These are phyloP conservation scores for Uromys caudimaculatus DNA, from an alignment of 2,797 vertebrate genomes.

Conservation along the genomic window DNA sequence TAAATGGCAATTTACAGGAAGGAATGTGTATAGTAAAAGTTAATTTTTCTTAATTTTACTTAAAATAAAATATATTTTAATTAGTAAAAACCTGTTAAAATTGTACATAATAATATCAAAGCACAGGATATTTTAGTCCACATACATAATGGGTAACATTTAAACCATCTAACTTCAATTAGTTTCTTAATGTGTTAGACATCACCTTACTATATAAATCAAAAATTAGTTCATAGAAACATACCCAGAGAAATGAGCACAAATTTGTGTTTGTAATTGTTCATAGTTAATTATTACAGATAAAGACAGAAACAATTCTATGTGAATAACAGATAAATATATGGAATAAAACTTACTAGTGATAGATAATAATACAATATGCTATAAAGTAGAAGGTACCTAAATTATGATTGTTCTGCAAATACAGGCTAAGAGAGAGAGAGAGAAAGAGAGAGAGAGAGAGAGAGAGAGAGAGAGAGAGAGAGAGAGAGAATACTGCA, in stretches of 20 bases:
- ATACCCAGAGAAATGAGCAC: background rate
- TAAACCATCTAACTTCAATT: background rate
- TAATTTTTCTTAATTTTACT: background rate
- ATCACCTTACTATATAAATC: background rate
- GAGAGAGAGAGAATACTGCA: too few species aligned
- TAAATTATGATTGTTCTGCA: background rate
- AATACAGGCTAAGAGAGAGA: background rate
- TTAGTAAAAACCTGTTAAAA: background rate
- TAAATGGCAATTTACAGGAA: background rate
- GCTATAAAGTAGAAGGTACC: background rate
- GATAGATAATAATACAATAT: background rate
- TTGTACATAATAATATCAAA: background rate
- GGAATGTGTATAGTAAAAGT: background rate
- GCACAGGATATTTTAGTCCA: background rate
- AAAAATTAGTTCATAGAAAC: background rate
- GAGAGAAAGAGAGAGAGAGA: background rate
- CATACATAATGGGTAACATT: background rate
- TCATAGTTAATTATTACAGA: background rate
- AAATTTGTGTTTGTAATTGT: background rate
- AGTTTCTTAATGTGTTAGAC: background rate
- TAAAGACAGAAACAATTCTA: background rate
- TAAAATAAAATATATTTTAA: background rate
- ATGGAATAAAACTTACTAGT: background rate
- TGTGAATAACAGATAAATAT: background rate
- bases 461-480: too few species aligned